phyloP scores from a whole-genome alignment of 2,797 vertebrate genomes.

The Poecile montanus region DNA sequence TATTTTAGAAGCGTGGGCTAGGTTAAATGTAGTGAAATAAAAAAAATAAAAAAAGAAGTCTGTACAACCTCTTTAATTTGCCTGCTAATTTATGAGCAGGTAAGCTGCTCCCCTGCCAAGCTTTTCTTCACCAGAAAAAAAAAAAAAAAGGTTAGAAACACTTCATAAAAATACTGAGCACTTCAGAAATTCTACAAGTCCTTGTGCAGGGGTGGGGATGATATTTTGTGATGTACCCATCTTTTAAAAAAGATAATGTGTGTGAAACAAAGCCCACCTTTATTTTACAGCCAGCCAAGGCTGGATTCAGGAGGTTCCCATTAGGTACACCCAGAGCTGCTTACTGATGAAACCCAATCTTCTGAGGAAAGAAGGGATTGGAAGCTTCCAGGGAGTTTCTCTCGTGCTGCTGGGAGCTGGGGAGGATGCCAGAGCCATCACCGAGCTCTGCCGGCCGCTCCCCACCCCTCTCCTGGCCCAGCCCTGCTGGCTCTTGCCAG shows the following conservation, averaged over 20 bases:
- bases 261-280: background rate
- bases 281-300: background rate
- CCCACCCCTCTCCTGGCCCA: fast-evolving
- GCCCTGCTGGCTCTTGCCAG: background rate
- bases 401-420: fast-evolving
- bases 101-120: background rate
- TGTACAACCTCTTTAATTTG: background rate
- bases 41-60: too few species aligned
- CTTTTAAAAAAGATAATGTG: background rate
- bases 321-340: background rate
- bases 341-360: background rate
- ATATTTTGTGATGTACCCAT: background rate
- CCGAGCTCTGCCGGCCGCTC: fast-evolving
- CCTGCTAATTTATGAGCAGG: background rate
- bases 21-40: background rate
- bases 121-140: background rate
- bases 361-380: background rate
- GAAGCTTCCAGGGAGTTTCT: background rate
- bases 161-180: background rate
- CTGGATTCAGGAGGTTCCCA: background rate
- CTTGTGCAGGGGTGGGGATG: background rate
- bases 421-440: background rate
- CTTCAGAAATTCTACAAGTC: background rate
- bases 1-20: background rate
- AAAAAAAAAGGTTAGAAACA: background rate